Evolutionary conservation across 2,797 vertebrate genomes (phyloP).

Genomic region (Naso thynnoides): DNA sequence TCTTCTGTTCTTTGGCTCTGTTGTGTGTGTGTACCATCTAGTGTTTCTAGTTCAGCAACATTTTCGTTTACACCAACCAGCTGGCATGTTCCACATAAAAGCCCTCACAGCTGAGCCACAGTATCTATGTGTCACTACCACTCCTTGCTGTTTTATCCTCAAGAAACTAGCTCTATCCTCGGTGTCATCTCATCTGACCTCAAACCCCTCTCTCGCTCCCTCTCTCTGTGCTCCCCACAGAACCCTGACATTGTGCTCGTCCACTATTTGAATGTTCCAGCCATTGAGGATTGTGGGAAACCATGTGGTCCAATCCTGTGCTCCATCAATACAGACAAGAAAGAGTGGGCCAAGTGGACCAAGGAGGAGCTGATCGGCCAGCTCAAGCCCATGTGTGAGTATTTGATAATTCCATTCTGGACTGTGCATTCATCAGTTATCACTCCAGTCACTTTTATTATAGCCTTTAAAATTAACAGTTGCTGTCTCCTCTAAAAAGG

Average conservation of each 20-base stretch:
- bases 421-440: constrained; percentile 15
- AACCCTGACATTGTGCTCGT: constrained; percentile 99
- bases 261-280: constrained; percentile 99
- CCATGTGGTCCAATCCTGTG: constrained; percentile 98
- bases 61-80: constrained; percentile 52
- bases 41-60: constrained; percentile 39
- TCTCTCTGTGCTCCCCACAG: constrained; percentile 76
- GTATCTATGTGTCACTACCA: constrained; percentile 37
- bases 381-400: constrained; percentile 99
- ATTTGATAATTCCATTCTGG: constrained; percentile 36
- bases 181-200: constrained; percentile 32
- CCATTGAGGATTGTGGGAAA: constrained; percentile 99
- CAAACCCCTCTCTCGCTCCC: background rate
- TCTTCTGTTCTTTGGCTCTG: constrained; percentile 35
- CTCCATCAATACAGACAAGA: constrained; percentile 99
- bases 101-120: constrained; percentile 42
- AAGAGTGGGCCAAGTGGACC: constrained; percentile 99
- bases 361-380: constrained; percentile 99
- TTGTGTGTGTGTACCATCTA: constrained; percentile 29
- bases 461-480: constrained; percentile 42
- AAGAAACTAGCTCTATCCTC: constrained; percentile 29
- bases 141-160: constrained; percentile 30
- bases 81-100: constrained; percentile 59
- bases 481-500: constrained; percentile 33
- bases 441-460: constrained; percentile 26